These are phyloP conservation scores for Littorina saxatilis DNA, from an alignment of 1,140 invertebrate species.

Conservation along the genomic window DNA sequence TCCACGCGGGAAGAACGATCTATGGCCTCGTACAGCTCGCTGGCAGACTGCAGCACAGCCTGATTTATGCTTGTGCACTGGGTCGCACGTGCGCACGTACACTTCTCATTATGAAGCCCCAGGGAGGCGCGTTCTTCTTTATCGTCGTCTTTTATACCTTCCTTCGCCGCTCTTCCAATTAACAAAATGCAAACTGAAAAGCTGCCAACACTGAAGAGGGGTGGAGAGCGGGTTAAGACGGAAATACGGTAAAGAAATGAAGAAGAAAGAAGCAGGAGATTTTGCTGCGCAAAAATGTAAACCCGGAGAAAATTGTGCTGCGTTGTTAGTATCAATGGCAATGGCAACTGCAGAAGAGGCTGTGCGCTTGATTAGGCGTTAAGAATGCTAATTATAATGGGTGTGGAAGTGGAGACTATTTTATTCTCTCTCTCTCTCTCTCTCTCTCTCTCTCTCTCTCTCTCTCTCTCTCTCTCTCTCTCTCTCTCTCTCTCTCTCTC, in stretches of 20 bases:
- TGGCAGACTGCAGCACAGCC: not conserved
- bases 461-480: not conserved
- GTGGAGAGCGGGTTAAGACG: not conserved
- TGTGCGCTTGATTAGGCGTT: no score
- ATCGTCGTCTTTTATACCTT: conserved; percentile 6
- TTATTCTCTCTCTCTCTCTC: no score
- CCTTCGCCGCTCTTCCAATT: conserved; percentile 4
- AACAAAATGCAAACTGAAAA: not conserved
- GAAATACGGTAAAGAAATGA: not conserved
- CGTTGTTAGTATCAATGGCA: no score
- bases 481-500: conserved; percentile 10
- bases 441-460: not conserved
- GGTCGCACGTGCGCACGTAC: conserved; percentile 9
- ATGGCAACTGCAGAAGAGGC: no score
- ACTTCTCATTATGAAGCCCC: not conserved
- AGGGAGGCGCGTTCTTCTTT: not conserved
- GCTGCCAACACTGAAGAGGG: not conserved
- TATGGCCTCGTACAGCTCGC: not conserved
- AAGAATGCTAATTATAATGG: no score
- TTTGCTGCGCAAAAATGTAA: no score
- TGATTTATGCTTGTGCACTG: conserved; percentile 10
- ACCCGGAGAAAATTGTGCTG: no score
- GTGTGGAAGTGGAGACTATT: no score
- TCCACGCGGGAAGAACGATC: no score
- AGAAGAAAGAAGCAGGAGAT: not conserved